Percentiles rank a stretch among this genome's conserved stretches.
phyloP scores from a whole-genome alignment of 1,140 invertebrate genomes.

The Phenacoccus solenopsis region DNA sequence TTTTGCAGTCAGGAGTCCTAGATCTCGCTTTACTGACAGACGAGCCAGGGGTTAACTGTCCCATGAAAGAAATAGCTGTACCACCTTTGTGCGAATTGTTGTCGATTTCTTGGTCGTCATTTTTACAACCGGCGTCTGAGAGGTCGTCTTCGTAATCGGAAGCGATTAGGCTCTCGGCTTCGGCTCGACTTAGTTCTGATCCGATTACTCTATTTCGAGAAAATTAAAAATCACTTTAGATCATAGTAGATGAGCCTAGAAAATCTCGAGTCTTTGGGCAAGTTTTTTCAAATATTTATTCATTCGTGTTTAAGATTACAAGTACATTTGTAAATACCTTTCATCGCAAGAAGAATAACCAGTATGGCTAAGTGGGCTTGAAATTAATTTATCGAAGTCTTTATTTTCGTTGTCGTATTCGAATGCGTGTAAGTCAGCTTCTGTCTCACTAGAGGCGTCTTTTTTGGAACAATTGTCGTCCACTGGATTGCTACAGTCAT shows the following conservation, averaged over 20 bases:
- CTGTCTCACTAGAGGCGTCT: background rate
- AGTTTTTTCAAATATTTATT: background rate
- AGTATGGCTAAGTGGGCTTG: background rate
- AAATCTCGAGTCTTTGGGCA: background rate
- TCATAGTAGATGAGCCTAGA: too few relatives aligned
- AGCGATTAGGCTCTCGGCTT: background rate
- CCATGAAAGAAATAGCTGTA: background rate
- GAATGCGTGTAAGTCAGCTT: background rate
- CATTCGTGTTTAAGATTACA: background rate
- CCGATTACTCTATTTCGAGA: background rate
- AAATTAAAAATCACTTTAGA: too few relatives aligned
- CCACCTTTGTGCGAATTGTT: background rate
- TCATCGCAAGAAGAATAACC: conserved; percentile 6
- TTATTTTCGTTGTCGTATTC: background rate
- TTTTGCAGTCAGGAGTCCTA: background rate
- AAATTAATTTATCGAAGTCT: background rate
- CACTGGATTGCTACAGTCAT: background rate
- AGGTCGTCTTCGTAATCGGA: conserved; percentile 6
- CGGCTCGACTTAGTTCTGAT: background rate
- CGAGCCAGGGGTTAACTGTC: background rate
- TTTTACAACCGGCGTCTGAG: background rate
- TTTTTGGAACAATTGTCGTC: background rate
- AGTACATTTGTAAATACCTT: background rate
- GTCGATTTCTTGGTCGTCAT: background rate
- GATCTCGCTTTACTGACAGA: background rate